Evolutionary conservation across 1,140 invertebrate genomes (phyloP), one percentile per base, ranked within the genome.

Genomic region (Papilio dardanus): DNA sequence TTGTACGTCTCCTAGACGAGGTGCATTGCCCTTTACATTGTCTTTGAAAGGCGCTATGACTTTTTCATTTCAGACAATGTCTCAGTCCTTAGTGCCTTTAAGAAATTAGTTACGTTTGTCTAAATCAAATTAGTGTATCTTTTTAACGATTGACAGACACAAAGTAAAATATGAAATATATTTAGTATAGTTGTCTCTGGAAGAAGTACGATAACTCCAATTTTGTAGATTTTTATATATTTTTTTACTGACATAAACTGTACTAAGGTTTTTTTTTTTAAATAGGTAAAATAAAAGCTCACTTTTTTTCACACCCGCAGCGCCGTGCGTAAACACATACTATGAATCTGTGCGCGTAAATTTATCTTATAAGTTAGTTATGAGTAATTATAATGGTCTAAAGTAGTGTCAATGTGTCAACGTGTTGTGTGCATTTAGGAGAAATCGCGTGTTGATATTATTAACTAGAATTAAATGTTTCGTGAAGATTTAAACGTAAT

Each of bases 281-380:
- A 12, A 37, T n/a, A n/a, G n/a, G n/a, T n/a, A n/a, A 35, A 35
- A 35, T 35, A 8, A 35, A 35, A 35, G 33, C 3, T 4, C 5
- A 7, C 10, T 7, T 35, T 35, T 35, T 35, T 35, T 35, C 50
- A 8, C 2, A 54, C 21, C 50, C 50, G 21, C 10, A 54, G 3
- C 50, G 50, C 50, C 50, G 50, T 54, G 50, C 50, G 50, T 54
- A 54, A 54, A 54, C 50, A 54, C 8, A 6, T 54, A 24, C 21
- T 54, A 24, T 24, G 24, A 24, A 54, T 54, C 50, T 21, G 50
- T 12, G 8, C 50, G 7, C 21, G 50, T 54, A 24, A 24, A 24
- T 54, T 21, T 54, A 54, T 24, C 12, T 24, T 24, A 54, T 6
- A 54, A 54, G 24, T 12, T 7, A 24, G 21, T 54, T 54, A 28